A percentile compares a stretch with the other conserved stretches of the same genome.
phyloP scores from a whole-genome alignment of 2,797 vertebrate species.

The Sebastes taczanowskii region DNA sequence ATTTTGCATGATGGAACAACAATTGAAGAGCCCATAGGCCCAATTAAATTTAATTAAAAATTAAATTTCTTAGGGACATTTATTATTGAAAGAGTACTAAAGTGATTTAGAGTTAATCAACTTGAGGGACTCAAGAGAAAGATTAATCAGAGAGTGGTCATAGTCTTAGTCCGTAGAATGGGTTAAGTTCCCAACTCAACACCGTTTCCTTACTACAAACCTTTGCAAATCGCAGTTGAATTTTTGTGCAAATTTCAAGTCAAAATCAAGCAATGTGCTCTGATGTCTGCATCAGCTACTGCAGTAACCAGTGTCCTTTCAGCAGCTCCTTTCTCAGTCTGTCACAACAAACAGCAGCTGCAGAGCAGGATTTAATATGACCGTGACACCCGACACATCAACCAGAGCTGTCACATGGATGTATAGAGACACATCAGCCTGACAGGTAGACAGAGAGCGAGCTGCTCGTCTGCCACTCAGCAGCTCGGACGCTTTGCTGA shows the following conservation, averaged over 20 bases:
- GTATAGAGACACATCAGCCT: neutral
- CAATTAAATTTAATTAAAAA: neutral
- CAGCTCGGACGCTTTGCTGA: conserved; percentile 30
- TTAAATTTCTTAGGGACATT: neutral
- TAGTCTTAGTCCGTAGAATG: neutral
- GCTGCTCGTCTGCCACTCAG: conserved; percentile 31
- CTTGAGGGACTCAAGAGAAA: neutral
- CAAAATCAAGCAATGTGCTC: neutral
- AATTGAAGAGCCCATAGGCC: neutral
- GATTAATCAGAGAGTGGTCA: neutral
- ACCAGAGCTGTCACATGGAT: conserved; percentile 30
- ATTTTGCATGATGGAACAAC: conserved; percentile 1
- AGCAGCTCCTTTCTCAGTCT: neutral
- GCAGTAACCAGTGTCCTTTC: neutral
- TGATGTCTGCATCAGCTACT: neutral
- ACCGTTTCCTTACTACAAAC: neutral
- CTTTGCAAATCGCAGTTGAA: neutral
- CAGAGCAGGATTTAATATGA: conserved; percentile 10
- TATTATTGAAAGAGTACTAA: neutral
- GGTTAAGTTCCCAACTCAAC: neutral
- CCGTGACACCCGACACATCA: conserved; percentile 19
- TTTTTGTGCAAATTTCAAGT: neutral
- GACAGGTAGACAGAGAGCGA: conserved; percentile 28
- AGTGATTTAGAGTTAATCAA: neutral
- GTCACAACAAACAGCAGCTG: conserved; percentile 19